Evolutionary conservation across 2,113 vertebrate species (phyloP), one percentile per base, ranked within the genome.

Genomic region (Oceanodroma tethys): DNA sequence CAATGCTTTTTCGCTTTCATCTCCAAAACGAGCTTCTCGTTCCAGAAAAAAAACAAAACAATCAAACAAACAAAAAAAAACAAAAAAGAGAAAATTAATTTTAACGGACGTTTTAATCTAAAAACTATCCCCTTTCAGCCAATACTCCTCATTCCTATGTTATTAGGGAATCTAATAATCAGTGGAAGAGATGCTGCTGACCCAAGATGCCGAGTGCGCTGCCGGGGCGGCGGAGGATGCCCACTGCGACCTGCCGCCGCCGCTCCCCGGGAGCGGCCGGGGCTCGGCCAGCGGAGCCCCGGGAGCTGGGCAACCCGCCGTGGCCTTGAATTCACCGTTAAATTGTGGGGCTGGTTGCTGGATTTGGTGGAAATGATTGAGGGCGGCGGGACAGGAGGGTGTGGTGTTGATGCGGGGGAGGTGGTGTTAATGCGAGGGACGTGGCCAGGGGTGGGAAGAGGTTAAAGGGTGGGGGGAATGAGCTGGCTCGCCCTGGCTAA

Each of bases 141-240:
- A 20, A 5, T 13, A 8, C 5, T 5, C 25, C 13, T 36, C 6
- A 6, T 42, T 63, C 43, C 12, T 47, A 1, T 29, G 16, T 18
- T 59, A 29, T 18, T 45, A 71, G n/a, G 30, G 53, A 70, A 27
- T 6, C 14, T 5, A 45, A 16, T 3, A 17, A 16, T 4, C 32
- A 3, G 2, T 0, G 36, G 21, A 30, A 63, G 50, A 17, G n/a
- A 38, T 13, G 48, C 29, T 68, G 17, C 75, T n/a, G 74, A 4
- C 21, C 14, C 79, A 8, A 29, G 50, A 4, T 7, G 5, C 29
- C 52, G 2, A 16, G 19, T 2, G 6, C 4, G 3, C 45, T 42
- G 59, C n/a, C 2, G 42, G 42, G 36, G 9, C 1, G 2, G 66
- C 0, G 0, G 40, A 1, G 8, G 36, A 2, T n/a, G 47, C 0